Percentiles rank a stretch among this genome's conserved stretches.
phyloP scores from a whole-genome alignment of 2,888 invertebrate species.

The Andrena fulva region DNA sequence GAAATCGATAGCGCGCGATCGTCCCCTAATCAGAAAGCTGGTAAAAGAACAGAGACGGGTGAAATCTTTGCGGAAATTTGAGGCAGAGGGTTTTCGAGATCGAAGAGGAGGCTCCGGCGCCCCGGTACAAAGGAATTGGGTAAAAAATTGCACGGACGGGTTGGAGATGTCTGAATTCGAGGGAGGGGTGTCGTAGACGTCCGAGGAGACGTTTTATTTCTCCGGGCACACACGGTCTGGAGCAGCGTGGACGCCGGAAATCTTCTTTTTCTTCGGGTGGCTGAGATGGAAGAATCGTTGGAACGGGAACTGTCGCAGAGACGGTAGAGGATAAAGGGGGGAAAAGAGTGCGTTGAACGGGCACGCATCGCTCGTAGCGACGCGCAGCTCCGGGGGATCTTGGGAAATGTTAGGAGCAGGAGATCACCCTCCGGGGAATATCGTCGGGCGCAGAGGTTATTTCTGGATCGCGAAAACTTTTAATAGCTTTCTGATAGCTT shows the following conservation, averaged over 20 bases:
- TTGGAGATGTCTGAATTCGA: conserved; percentile 16
- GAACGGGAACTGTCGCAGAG: conserved; percentile 18
- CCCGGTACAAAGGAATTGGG: not conserved
- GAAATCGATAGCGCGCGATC: not conserved
- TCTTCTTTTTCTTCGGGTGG: conserved; percentile 35
- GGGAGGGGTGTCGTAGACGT: not conserved
- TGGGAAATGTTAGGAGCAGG: conserved; percentile 56
- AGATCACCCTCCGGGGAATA: conserved; percentile 72
- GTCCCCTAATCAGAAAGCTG: not conserved
- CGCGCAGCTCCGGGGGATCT: conserved; percentile 35
- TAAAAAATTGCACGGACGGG: conserved; percentile 34
- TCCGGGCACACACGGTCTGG: conserved; percentile 4
- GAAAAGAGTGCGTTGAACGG: conserved; percentile 52
- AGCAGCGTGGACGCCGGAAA: conserved; percentile 33
- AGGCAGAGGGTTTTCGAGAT: not conserved
- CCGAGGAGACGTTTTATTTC: conserved; percentile 25
- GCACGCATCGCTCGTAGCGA: conserved; percentile 53
- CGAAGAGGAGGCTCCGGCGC: not conserved
- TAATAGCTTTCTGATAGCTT: conserved; percentile 79
- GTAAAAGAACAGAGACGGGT: too few species aligned
- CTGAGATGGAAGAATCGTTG: conserved; percentile 17
- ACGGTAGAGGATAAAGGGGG: conserved; percentile 16
- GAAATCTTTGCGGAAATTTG: conserved; percentile 3
- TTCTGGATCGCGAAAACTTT: conserved; percentile 78
- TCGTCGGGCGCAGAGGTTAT: conserved; percentile 71